Evolutionary conservation across 2,888 invertebrate genomes (phyloP), one percentile per base, ranked within the genome.

Genomic region (Fissipunctia ypsillon): DNA sequence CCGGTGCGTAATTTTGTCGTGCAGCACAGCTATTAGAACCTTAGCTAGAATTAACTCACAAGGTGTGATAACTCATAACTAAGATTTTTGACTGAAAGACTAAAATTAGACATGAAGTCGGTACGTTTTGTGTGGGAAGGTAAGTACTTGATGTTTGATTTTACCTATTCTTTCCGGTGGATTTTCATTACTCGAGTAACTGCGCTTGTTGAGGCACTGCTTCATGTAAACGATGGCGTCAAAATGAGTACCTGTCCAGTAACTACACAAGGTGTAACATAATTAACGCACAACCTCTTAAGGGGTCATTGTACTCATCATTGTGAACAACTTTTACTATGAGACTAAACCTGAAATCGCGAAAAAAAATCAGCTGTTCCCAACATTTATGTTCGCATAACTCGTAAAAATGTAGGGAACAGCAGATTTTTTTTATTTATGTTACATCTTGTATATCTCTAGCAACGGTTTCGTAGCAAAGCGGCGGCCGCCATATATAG

Each of bases 21-120:
- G 78, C 25, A 14, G 6, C 57, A 43, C 14, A 43, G n/a, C 25
- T 69, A 74, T 74, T 74, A 70, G 71, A 6, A 70, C 70, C 50
- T 70, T 6, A 14, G 48, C 50, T 78, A 78, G 28, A 74, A 74
- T 70, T 35, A 57, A 69, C n/a, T 19, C 16, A 10, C 25, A 35
- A 57, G 43, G 28, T 59, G 57, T 78, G 41, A 43, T 69, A 56
- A 70, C 31, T 38, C 14, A 45, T n/a, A 25, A 48, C 31, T 73
- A 45, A n/a, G 19, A 35, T 64, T 43, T 54, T 67, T 45, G 7
- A 28, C 52, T 38, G n/a, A 38, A 22, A 38, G 7, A 22, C n/a
- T 28, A 35, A 10, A 50, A 38, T 3, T 10, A 28, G 0, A 14
- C 9, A 19, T 25, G 35, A 50, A 70, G 22, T 45, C 2, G 22